These are phyloP conservation scores for Xiphophorus couchianus DNA, from an alignment of 2,113 vertebrate genomes.

Conservation along the genomic window DNA sequence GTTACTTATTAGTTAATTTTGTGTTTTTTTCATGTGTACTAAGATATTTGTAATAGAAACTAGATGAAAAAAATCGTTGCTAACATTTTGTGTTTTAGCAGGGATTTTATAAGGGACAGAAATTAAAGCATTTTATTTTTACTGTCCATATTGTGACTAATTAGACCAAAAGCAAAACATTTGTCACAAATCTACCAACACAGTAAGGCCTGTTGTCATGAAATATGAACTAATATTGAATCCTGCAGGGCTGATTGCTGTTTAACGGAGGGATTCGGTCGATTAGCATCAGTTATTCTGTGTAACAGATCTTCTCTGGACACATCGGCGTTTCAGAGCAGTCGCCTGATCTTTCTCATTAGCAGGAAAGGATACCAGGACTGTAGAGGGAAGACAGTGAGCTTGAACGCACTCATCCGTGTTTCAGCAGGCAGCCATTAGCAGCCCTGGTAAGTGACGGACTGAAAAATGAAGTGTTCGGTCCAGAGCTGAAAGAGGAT, in stretches of 20 bases:
- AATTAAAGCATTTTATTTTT: too few relatives aligned
- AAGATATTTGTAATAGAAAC: too few relatives aligned
- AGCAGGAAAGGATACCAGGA: not conserved
- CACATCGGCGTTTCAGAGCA: not conserved
- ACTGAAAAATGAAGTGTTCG: conserved; percentile 40
- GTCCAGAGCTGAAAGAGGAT: conserved; percentile 36
- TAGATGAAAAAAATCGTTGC: too few relatives aligned
- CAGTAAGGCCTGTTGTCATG: conserved; percentile 21
- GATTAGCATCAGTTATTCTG: conserved; percentile 1
- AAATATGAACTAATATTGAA: not conserved
- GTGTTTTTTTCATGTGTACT: too few relatives aligned
- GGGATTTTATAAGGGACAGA: too few relatives aligned
- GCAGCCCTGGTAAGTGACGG: conserved; percentile 45
- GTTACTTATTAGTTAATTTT: too few relatives aligned
- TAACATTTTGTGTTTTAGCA: too few relatives aligned
- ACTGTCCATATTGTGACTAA: not conserved
- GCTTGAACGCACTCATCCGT: not conserved
- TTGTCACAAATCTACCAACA: conserved; percentile 21
- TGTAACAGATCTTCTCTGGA: not conserved
- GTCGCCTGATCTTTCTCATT: not conserved
- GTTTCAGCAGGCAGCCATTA: conserved; percentile 49
- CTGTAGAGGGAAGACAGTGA: not conserved
- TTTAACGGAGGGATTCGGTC: conserved; percentile 15
- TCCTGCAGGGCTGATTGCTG: conserved; percentile 18
- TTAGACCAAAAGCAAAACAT: not conserved